Percentiles rank a stretch among this genome's conserved stretches.
Evolutionary conservation across 2,797 vertebrate genomes (phyloP).

Genomic region (Neosilurus mollespiculum): DNA sequence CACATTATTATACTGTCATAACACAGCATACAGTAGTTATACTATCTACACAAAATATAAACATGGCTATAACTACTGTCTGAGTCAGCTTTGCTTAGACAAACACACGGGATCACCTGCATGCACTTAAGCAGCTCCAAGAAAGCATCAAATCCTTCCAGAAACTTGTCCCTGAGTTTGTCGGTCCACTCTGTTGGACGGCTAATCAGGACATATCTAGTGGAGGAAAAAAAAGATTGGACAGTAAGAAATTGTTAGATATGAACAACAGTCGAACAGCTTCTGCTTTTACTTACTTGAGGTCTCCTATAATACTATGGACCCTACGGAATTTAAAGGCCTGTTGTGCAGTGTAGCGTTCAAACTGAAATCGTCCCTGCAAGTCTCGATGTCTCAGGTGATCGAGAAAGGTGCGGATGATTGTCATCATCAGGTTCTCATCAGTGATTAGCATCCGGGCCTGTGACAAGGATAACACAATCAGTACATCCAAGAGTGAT

Average conservation of each 20-base stretch:
- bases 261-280: no score
- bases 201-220: constrained; percentile 91
- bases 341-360: constrained; percentile 92
- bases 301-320: constrained; percentile 92
- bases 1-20: background rate
- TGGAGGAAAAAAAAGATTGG: constrained; percentile 15
- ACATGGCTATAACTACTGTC: no score
- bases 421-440: constrained; percentile 92
- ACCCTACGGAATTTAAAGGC: constrained; percentile 95
- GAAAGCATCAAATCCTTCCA: constrained; percentile 90
- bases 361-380: constrained; percentile 95
- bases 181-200: constrained; percentile 87
- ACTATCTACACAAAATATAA: no score
- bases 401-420: constrained; percentile 93
- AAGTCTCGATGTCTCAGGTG: constrained; percentile 89
- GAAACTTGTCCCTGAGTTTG: constrained; percentile 85
- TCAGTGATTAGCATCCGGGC: constrained; percentile 94
- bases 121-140: constrained; percentile 93
- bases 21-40: background rate
- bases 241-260: background rate
- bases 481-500: background rate
- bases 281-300: constrained; percentile 75
- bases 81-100: background rate
- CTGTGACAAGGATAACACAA: constrained; percentile 62
- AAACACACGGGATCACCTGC: constrained; percentile 78